Evolutionary conservation across 2,888 invertebrate genomes (phyloP).

Genomic region (Diarsia brunnea): DNA sequence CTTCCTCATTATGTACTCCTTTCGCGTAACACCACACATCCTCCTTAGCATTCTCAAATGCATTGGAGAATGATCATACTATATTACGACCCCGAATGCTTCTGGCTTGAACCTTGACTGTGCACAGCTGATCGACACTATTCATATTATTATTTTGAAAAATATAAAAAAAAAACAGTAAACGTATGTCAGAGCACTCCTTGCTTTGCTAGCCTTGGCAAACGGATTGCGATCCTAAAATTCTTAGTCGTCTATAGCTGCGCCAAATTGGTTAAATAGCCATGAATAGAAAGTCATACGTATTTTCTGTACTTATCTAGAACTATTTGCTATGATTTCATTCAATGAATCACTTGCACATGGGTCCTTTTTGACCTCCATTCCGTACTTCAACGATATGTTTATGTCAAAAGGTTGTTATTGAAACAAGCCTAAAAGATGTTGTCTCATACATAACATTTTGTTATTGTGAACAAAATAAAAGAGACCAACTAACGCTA

Average conservation of each 20-base stretch:
- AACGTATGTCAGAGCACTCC: background rate
- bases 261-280: background rate
- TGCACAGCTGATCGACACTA: background rate
- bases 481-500: conserved; percentile 14
- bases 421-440: conserved; percentile 5
- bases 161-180: background rate
- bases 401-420: conserved; percentile 25
- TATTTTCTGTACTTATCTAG: background rate
- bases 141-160: background rate
- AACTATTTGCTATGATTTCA: background rate
- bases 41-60: too few relatives aligned
- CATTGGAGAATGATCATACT: background rate
- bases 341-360: background rate
- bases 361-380: background rate
- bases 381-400: conserved; percentile 1
- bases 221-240: background rate
- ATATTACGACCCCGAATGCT: background rate
- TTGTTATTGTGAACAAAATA: conserved; percentile 32
- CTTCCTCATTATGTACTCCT: too few relatives aligned
- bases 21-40: too few relatives aligned
- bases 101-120: background rate
- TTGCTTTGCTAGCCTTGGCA: background rate
- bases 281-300: background rate
- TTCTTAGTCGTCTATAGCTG: background rate
- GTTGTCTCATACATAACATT: conserved; percentile 20